Base-by-base conservation (phyloP, 2,113 vertebrate genomes). In the Amblyornis subalaris region DNA sequence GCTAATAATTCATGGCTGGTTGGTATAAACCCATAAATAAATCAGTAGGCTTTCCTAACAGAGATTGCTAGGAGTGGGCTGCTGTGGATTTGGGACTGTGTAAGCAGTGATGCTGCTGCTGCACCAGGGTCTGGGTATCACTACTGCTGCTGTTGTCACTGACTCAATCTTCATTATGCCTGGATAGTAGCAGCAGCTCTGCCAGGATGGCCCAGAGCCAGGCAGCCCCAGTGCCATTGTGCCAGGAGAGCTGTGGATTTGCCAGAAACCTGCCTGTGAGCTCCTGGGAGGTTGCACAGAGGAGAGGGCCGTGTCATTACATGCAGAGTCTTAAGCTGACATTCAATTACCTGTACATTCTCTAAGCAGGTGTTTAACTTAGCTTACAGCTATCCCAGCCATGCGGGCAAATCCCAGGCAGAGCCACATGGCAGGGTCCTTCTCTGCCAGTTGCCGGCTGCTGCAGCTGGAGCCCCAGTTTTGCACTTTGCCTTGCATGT, bases 371-470 rank as follows among this genome's bases (percentile, higher is more conserved):
- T 76, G 64, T 80, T 92, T 94, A 58, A 65, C 12, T 74, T 60
- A 14, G 6, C 20, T 51, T 57, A 64, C 47, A 89, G 91, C 87
- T 86, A 62, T 33, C 57, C 67, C 57, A 47, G 50, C 28, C 67
- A 40, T 15, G 3, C 2, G 18, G 79, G 70, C 51, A 78, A 91
- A 74, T 29, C 35, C 29, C 38, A 73, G 51, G 9, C 51, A 23
- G 36, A 15, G 3, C 9, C 33, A 25, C n/a, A 6, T 0, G 23
- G 18, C 35, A 35, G 0, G 3, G 9, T 14, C 13, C 5, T 48
- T 29, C 42, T 38, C 85, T 58, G 47, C 17, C 45, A 3, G 55
- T 67, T 44, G 28, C 48, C 47, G 51, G 9, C 19, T 38, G 26
- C 12, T 54, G 35, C 35, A 55, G 40, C 40, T 53, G 33, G 10